Evolutionary conservation across 2,113 vertebrate species (phyloP), one percentile per base, ranked within the genome.

Genomic region (Rutilus rutilus): DNA sequence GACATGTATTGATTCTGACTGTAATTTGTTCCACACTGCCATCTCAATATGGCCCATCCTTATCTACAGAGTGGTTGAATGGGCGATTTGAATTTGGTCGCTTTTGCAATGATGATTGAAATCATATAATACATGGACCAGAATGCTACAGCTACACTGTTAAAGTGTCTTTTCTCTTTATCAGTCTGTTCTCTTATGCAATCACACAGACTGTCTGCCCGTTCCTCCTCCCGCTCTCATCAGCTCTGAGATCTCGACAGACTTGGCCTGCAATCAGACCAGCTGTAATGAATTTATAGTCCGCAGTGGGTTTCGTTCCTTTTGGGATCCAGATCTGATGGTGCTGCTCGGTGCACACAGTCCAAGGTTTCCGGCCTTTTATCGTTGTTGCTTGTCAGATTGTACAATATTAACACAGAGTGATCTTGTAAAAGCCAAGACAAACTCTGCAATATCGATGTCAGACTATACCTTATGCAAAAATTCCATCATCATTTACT

Each of bases 261-360:
- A 83, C 42, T 84, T 81, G 85, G 39, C 39, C 52, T 27, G 33
- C 60, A 73, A 59, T 75, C 27, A 64, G 77, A 62, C 77, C 77
- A 87, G 77, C 60, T 80, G 62, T 84, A 87, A 87, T 81, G 57
- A 80, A 87, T 57, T 45, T 80, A 80, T 81, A 54, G 23, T 71
- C 76, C 14, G 11, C 33, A 33, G 12, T 78, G 45, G 64, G 42
- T 57, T 45, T 33, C 47, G 8, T 52, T 76, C 23, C 71, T 62
- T 30, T 74, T 69, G 64, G 74, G 50, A 30, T 71, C 52, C 27
- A 79, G 69, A 86, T 88, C 76, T 59, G 81, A 84, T 78, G 57
- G 65, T 8, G 36, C 19, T 54, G 19, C 33, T 79, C 39, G 36
- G 52, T 84, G 74, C 65, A 23, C 79, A 78, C 52, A 21, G 27